Conservation (phyloP, 2,797 vertebrate species). For the Antennarius maculatus region DNA sequence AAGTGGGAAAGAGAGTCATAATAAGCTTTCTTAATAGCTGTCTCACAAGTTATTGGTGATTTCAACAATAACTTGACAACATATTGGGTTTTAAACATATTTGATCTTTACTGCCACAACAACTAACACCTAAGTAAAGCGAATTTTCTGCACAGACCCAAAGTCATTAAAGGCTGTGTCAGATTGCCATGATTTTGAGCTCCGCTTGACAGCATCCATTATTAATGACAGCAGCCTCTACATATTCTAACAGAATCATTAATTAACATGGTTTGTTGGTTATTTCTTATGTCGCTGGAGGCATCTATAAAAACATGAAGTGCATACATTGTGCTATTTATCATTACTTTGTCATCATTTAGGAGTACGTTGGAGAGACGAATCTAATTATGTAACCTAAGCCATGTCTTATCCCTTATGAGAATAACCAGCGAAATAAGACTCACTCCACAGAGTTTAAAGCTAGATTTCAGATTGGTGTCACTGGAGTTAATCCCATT, state of each 20-base stretch:
- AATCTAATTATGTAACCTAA: conserved; percentile 67
- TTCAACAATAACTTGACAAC: conserved; percentile 19
- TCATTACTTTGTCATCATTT: conserved; percentile 63
- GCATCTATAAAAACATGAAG: conserved; percentile 53
- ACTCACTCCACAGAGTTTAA: conserved; percentile 61
- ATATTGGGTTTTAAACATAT: conserved; percentile 39
- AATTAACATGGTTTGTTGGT: conserved; percentile 55
- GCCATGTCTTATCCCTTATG: conserved; percentile 60
- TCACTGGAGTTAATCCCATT: conserved; percentile 77
- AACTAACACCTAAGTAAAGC: conserved; percentile 14
- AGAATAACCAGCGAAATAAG: conserved; percentile 65
- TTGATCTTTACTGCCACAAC: conserved; percentile 37
- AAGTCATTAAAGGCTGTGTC: conserved; percentile 6
- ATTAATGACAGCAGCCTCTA: conserved; percentile 44
- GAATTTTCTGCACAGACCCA: conserved; percentile 2
- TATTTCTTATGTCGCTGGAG: conserved; percentile 39
- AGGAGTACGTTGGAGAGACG: conserved; percentile 44
- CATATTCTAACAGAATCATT: conserved; percentile 44
- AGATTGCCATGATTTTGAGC: conserved; percentile 29
- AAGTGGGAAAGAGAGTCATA: conserved; percentile 52
- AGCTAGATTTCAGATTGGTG: conserved; percentile 74
- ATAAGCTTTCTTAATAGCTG: conserved; percentile 55
- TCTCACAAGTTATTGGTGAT: conserved; percentile 49
- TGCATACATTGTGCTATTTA: conserved; percentile 37
- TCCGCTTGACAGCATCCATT: conserved; percentile 43